These are phyloP conservation scores for Halichondria panicea DNA, from an alignment of 37 sponge, comb jelly and placozoan genomes.

Conservation along the genomic window DNA sequence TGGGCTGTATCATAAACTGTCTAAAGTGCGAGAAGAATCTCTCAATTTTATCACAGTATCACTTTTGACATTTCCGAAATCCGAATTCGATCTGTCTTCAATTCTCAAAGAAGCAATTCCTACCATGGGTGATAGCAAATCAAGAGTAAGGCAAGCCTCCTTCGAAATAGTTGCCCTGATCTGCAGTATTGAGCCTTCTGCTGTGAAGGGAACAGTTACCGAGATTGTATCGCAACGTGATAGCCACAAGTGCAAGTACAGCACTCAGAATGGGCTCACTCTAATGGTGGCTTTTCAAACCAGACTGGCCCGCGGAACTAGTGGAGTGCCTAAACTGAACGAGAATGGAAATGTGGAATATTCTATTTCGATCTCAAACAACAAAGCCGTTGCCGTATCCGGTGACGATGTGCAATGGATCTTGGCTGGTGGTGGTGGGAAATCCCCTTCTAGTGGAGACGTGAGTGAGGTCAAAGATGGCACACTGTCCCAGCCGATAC, in stretches of 20 bases:
- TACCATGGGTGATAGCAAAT: slow-evolving; percentile 56
- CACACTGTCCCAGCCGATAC: background rate
- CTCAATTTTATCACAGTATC: slow-evolving; percentile 70
- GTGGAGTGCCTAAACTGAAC: slow-evolving; percentile 51
- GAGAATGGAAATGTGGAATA: slow-evolving; percentile 77
- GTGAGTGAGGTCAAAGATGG: background rate
- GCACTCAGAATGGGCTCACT: background rate
- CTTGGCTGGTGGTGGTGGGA: slow-evolving; percentile 13
- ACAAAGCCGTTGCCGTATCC: background rate
- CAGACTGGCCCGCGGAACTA: slow-evolving; percentile 49
- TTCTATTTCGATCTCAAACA: slow-evolving; percentile 29
- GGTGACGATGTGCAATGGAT: slow-evolving; percentile 86
- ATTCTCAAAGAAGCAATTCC: slow-evolving; percentile 54
- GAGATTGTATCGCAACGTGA: slow-evolving; percentile 8
- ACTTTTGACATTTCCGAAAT: slow-evolving; percentile 53
- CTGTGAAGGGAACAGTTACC: slow-evolving; percentile 32
- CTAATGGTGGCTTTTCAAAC: slow-evolving; percentile 66
- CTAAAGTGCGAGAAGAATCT: slow-evolving; percentile 76
- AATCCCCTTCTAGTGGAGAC: background rate
- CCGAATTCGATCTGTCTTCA: slow-evolving; percentile 44
- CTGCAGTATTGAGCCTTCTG: slow-evolving; percentile 34
- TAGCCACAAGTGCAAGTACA: background rate
- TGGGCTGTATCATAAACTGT: slow-evolving; percentile 45
- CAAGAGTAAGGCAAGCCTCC: slow-evolving; percentile 75
- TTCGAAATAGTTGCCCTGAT: slow-evolving; percentile 73